Conservation (phyloP, 2,888 invertebrate genomes). For the Lomographa bimaculata region DNA sequence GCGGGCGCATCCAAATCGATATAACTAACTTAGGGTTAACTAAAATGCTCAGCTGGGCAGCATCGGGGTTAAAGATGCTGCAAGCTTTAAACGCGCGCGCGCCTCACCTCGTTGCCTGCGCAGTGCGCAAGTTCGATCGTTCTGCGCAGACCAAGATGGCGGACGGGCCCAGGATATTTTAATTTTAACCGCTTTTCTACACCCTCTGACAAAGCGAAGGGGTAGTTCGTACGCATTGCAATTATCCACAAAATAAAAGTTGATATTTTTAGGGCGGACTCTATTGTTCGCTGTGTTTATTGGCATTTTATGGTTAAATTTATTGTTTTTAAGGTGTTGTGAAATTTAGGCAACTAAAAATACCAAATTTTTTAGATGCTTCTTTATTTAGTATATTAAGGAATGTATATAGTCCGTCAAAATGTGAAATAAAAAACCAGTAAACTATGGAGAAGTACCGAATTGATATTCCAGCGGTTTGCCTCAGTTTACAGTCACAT, state of each 20-base stretch:
- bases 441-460: no score
- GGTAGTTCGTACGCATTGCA: conserved; percentile 22
- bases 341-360: no score
- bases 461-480: no score
- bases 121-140: conserved; percentile 1
- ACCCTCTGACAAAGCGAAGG: no score
- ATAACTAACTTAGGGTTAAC: conserved; percentile 19
- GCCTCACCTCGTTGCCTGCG: conserved; percentile 18
- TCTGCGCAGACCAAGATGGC: conserved; percentile 21
- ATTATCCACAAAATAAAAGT: conserved; percentile 21
- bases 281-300: conserved; percentile 13
- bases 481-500: no score
- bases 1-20: conserved; percentile 31
- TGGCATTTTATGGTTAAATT: not conserved
- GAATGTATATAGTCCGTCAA: no score
- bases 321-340: no score
- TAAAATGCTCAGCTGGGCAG: conserved; percentile 18
- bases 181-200: conserved; percentile 22
- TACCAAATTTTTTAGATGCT: no score
- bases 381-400: no score
- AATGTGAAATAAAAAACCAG: no score
- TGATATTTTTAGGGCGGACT: conserved; percentile 17
- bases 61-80: no score
- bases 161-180: no score
- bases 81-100: conserved; percentile 4